Conservation (phyloP, 2,888 invertebrate species). For the Anarsia innoxiella region DNA sequence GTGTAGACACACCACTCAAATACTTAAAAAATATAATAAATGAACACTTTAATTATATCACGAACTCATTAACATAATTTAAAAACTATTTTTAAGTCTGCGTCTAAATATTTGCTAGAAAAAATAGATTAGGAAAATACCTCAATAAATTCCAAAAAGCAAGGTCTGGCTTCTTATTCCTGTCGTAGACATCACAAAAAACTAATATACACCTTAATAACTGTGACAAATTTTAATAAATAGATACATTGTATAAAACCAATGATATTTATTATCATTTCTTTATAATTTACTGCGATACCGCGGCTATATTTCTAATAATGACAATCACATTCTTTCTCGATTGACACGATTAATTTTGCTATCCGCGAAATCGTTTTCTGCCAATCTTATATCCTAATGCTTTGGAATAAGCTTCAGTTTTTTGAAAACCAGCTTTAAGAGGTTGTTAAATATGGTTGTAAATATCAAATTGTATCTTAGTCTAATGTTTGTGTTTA, state of each 20-base stretch:
- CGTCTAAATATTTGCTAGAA: neutral
- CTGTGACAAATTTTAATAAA: conserved; percentile 14
- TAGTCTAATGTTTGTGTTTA: conserved; percentile 46
- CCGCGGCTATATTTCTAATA: conserved; percentile 22
- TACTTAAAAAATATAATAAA: neutral
- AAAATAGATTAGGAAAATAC: conserved; percentile 3
- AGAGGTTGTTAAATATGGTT: conserved; percentile 14
- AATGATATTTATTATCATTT: conserved; percentile 13
- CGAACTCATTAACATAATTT: neutral
- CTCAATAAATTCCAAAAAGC: conserved; percentile 10
- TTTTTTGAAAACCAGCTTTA: neutral
- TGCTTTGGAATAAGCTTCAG: neutral
- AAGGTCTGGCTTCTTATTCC: conserved; percentile 7
- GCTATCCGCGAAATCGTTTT: conserved; percentile 11
- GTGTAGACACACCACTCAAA: neutral
- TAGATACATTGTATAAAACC: conserved; percentile 9
- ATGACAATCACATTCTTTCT: conserved; percentile 27
- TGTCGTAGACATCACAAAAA: conserved; percentile 6
- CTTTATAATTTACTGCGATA: conserved; percentile 27
- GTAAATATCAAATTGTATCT: conserved; percentile 37
- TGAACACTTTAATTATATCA: neutral
- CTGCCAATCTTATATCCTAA: neutral
- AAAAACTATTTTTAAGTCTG: neutral
- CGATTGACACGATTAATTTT: conserved; percentile 13
- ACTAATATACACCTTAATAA: conserved; percentile 9